A percentile compares a stretch with the other conserved stretches of the same genome.
phyloP scores from a whole-genome alignment of 1,140 invertebrate genomes.

The Metaphire vulgaris region DNA sequence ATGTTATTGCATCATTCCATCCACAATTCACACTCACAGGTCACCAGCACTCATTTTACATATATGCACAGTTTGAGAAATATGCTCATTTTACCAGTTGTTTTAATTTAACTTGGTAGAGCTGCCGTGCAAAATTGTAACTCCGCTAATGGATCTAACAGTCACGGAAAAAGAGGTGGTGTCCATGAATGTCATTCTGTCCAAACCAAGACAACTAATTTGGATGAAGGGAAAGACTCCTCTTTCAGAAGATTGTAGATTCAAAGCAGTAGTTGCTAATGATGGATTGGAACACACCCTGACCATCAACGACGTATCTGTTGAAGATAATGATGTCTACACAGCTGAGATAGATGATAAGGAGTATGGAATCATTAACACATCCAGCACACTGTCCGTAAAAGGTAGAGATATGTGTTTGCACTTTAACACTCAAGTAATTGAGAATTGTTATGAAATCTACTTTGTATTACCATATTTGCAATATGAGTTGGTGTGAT shows the following conservation, averaged over 20 bases:
- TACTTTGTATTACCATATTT: no score
- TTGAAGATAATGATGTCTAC: constrained; percentile 31
- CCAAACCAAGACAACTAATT: background rate
- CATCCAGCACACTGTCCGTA: background rate
- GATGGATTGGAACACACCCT: background rate
- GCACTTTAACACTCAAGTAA: constrained; percentile 5
- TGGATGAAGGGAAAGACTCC: background rate
- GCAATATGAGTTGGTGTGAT: no score
- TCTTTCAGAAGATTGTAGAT: background rate
- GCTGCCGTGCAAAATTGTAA: background rate
- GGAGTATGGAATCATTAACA: background rate
- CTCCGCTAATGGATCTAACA: background rate
- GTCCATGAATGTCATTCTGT: background rate
- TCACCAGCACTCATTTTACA: no score
- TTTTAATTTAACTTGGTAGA: background rate
- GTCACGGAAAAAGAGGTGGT: background rate
- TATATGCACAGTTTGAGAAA: no score
- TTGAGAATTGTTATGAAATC: no score
- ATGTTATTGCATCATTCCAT: no score
- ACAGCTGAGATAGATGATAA: constrained; percentile 21
- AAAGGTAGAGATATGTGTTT: background rate
- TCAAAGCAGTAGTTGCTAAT: background rate
- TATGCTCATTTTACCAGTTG: background rate
- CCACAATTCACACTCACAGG: no score
- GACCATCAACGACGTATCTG: background rate